Base-by-base conservation (phyloP, 2,797 vertebrate species). In the Vespertilio murinus region DNA sequence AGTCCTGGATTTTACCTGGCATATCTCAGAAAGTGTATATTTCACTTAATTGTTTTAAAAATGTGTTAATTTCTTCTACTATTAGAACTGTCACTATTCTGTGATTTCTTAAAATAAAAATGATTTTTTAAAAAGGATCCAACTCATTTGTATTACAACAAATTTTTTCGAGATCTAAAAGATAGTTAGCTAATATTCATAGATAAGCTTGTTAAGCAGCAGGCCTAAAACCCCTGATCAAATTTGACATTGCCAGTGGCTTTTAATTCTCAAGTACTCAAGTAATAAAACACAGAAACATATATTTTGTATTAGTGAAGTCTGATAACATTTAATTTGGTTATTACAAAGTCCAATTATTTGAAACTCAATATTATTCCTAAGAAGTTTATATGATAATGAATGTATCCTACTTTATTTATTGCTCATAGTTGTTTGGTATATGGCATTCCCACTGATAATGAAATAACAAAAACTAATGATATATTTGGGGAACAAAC, bases 361-460 rank as follows among this genome's bases (percentile, higher is more conserved):
- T 89, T 91, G 18, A 93, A 93, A 81, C 6, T 88, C 33, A 73
- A 30, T 92, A 69, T 38, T 70, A 61, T 64, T 96, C 92, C 59
- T 35, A 90, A 91, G 59, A 90, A 81, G 5, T 92, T 95, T 77
- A 38, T 88, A 87, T 87, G 22, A 64, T 82, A 95, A 96, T 86
- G 18, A 85, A 56, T 79, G 80, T 88, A 38, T 86, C 10, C 30
- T 81, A 8, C 94, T 90, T 94, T 77, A 67, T 69, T 96, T 92
- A 90, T 95, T 95, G 30, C 54, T 96, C 69, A 69, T 6, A 95
- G 88, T 88, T 81, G 1, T 87, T 93, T 65, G 40, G 33, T 59
- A 17, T 82, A 64, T 94, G 42, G 25, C 40, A 85, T 71, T 96
- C 16, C 75, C 40, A 73, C 8, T 92, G 70, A 92, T 82, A 75